Base-by-base conservation (phyloP, 2,113 vertebrate species). In the Tylochromis polylepis region DNA sequence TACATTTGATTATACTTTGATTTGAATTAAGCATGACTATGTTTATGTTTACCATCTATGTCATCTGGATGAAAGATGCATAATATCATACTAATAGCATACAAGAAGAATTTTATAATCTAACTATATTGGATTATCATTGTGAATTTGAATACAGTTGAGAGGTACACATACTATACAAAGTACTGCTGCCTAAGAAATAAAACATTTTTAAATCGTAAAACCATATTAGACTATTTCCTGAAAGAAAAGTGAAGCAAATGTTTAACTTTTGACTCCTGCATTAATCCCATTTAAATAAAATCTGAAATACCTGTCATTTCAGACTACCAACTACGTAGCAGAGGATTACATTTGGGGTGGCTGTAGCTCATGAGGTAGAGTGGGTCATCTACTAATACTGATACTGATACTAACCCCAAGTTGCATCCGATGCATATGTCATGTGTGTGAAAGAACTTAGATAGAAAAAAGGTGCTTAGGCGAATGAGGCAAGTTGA, bases 191-290 rank as follows among this genome's bases (percentile, higher is more conserved):
- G 29, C 4, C 29, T 29, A 29, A 29, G 29, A 29, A 29, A 29
- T 29, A 4, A 4, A 1, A 29, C 5, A 4, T 29, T 29, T 29
- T 29, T 29, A 29, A n/a, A n/a, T n/a, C n/a, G n/a, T n/a, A n/a
- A n/a, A n/a, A n/a, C n/a, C n/a, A n/a, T n/a, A n/a, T 36, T 62
- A 62, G 18, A 6, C 12, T 62, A 62, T 62, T 62, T 62, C 59
- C 9, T 7, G 5, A 0, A 34, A 62, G 18, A 0, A 0, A 62
- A 62, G 59, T 5, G 0, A n/a, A n/a, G 10, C 59, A 62, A 62
- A 62, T n/a, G 10, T 62, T 62, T n/a, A n/a, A n/a, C n/a, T n/a
- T 62, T 16, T 0, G 59, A 12, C 31, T 36, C 18, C 31, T 62
- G 59, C 10, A 62, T 62, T 62, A 62, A 36, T 62, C 59, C 18